Evolutionary conservation across 1,140 invertebrate genomes (phyloP).

Genomic region (Riptortus pedestris): DNA sequence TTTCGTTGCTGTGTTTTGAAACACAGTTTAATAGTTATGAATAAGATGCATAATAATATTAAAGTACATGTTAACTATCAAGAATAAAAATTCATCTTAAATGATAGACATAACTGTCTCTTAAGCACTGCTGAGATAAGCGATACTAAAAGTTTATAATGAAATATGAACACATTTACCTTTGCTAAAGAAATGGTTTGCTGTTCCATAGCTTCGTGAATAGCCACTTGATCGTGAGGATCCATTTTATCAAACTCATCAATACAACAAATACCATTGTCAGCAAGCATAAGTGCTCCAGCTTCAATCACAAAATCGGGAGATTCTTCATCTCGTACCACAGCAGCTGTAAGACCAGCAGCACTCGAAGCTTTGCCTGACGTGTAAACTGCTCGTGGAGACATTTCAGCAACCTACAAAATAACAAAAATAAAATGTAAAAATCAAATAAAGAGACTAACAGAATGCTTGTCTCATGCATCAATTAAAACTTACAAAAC

Average conservation of each 20-base stretch:
- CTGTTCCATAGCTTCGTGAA: conserved; percentile 99
- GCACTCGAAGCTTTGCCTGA: conserved; percentile 97
- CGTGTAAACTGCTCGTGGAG: conserved; percentile 92
- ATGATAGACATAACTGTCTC: too few relatives aligned
- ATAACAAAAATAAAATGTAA: conserved; percentile 14
- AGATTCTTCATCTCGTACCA: conserved; percentile 94
- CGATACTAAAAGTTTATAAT: too few relatives aligned
- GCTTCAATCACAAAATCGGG: conserved; percentile 99
- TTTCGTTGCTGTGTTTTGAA: too few relatives aligned
- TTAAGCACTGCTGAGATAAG: too few relatives aligned
- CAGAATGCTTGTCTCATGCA: too few relatives aligned
- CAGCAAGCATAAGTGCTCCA: conserved; percentile 96
- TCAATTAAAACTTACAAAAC: background rate
- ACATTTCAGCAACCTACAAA: conserved; percentile 76
- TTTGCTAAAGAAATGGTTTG: conserved; percentile 99
- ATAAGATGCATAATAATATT: too few relatives aligned
- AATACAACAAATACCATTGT: conserved; percentile 98
- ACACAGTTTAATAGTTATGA: too few relatives aligned
- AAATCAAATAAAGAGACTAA: too few relatives aligned
- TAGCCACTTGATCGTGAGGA: conserved; percentile 91
- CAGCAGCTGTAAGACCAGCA: conserved; percentile 95
- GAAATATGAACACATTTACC: too few relatives aligned
- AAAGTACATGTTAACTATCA: too few relatives aligned
- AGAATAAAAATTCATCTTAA: too few relatives aligned
- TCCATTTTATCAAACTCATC: conserved; percentile 99